These are phyloP conservation scores for Microcebus ravelobensis DNA, from an alignment of 2,113 vertebrate species.

Conservation along the genomic window DNA sequence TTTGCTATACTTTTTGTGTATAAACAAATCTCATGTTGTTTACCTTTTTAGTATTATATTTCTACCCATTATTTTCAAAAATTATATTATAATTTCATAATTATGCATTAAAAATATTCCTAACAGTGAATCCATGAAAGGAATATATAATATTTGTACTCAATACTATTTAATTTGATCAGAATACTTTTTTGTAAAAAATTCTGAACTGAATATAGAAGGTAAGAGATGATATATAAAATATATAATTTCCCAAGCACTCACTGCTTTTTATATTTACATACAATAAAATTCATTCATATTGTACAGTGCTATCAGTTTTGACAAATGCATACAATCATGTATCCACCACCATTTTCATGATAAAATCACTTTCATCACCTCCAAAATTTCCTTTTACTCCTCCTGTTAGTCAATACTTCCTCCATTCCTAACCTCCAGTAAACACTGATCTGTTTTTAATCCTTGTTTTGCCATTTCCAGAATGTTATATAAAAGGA, in stretches of 20 bases:
- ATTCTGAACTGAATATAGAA: neutral
- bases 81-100: neutral
- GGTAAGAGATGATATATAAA: neutral
- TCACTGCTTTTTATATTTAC: neutral
- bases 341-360: neutral
- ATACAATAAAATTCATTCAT: neutral
- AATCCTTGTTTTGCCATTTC: neutral
- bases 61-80: neutral
- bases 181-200: neutral
- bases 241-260: neutral
- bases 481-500: neutral
- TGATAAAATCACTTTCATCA: neutral
- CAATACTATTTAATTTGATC: neutral
- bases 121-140: neutral
- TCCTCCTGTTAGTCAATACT: neutral
- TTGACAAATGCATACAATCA: neutral
- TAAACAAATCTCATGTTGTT: neutral
- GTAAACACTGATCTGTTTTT: neutral
- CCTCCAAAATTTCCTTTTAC: neutral
- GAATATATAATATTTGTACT: neutral
- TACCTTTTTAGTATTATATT: neutral
- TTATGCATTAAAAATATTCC: neutral
- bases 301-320: neutral
- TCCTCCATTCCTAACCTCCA: neutral
- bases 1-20: neutral